Evolutionary conservation across 2,888 invertebrate species (phyloP), one percentile per base, ranked within the genome.

Genomic region (Heteropelma amictum): DNA sequence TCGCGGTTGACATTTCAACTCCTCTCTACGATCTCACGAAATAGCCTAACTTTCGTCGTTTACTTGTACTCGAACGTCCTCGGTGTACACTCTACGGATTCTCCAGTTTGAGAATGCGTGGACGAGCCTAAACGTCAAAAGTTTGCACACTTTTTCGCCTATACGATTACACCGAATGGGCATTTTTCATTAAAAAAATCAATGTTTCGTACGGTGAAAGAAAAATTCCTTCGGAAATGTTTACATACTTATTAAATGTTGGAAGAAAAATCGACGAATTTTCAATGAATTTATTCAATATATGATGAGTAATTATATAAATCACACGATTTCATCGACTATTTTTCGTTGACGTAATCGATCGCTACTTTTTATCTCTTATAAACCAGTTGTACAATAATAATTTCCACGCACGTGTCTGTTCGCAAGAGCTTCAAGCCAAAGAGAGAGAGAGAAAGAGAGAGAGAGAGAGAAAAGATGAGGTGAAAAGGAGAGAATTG

Each of bases 1-100:
- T 88, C 87, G 85, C 86, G 87, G 88, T 87, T 86, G 86, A 86
- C 87, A 85, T 88, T 88, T 85, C 85, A 81, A 83, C 84, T 84
- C 77, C 76, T 17, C 45, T 71, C 79, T 79, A 80, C 81, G 81
- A 83, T 82, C 79, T 71, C 78, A 70, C 80, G 79, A 80, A 87
- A 89, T 86, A 85, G 80, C 82, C 79, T 58, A 79, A 88, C 81
- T 89, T 89, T 87, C 70, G 82, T 85, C 87, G 84, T 88, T 88
- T 70, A 51, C 53, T 54, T 51, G 60, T 28, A 14, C 74, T 60
- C 60, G 42, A 64, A 26, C 42, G 53, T 61, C 21, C 8, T 26
- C 14, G 0, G 61, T 19, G n/a, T n/a, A n/a, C n/a, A 30, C 53
- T 19, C 65, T 56, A 61, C 28, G 21, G 35, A 45, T 51, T 56